Conservation (phyloP, 2,888 invertebrate genomes). For the Masnerella sp. region DNA sequence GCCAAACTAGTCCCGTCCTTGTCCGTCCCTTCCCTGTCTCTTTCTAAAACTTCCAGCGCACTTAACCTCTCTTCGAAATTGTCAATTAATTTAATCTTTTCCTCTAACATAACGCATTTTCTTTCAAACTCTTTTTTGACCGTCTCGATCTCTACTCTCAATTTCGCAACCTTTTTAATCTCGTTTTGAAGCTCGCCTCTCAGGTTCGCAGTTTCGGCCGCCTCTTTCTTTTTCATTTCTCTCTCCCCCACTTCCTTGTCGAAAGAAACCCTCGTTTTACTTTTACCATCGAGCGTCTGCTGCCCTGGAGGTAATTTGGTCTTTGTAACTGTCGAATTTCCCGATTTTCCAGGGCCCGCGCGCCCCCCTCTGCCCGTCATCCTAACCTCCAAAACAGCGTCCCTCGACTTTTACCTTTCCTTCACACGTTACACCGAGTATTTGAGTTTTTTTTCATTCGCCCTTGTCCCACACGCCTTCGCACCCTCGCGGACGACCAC, state of each 20-base stretch:
- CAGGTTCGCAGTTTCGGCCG: not conserved
- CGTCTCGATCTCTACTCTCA: constrained; percentile 11
- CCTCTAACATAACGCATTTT: not conserved
- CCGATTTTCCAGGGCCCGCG: not conserved
- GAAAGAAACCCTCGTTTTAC: not conserved
- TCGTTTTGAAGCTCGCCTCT: constrained; percentile 6
- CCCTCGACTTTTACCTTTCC: not conserved
- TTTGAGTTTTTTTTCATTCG: not conserved
- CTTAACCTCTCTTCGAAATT: constrained; percentile 6
- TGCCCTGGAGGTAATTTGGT: constrained; percentile 3
- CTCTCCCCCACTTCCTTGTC: constrained; percentile 3
- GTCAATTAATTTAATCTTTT: constrained; percentile 4
- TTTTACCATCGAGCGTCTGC: constrained; percentile 5
- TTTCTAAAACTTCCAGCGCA: constrained; percentile 5
- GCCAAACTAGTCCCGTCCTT: constrained; percentile 1
- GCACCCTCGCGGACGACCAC: no score
- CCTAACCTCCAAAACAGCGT: not conserved
- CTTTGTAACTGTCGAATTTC: not conserved
- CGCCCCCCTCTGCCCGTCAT: not conserved
- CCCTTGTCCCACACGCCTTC: constrained; percentile 1
- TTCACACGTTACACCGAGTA: not conserved
- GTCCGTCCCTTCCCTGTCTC: not conserved
- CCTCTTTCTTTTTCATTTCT: constrained; percentile 2
- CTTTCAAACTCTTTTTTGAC: constrained; percentile 8
- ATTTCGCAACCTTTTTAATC: constrained; percentile 3